Base-by-base conservation (phyloP, 1,140 invertebrate species). In the Metopolophium dirhodum region DNA sequence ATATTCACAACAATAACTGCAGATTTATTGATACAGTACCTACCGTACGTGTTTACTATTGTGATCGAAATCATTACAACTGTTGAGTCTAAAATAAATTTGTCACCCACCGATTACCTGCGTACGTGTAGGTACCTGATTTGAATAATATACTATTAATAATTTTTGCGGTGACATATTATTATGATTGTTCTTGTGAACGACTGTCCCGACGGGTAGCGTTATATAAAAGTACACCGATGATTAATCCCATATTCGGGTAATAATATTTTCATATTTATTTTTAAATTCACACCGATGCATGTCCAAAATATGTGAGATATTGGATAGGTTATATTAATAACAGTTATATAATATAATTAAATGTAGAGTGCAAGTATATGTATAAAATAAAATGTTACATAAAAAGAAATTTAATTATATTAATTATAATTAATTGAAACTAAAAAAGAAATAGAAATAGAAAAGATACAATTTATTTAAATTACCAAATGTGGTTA, bases 141-240 rank as follows among this genome's bases (percentile, higher is more conserved):
- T n/a, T 18, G 61, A 77, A 77, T 77, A 77, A 77, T n/a, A 77
- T n/a, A n/a, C n/a, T 77, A 77, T 77, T 68, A 77, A 77, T 68
- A 61, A 61, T 61, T 37, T 37, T 37, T 35, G 30, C 6, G 14
- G 30, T 20, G n/a, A 77, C 30, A n/a, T 54, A 54, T 22, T 22
- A 54, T 77, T 7, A 54, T 22, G 51, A 54, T 77, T 7, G 2
- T n/a, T 77, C 1, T 77, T 77, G 30, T 77, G 4, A 2, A 14
- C 14, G 9, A 61, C 57, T 14, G 14, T 77, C 11, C 0, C 30
- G 3, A 20, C 61, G 14, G n/a, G 14, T 77, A 77, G 6, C 11
- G 14, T 77, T 30, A n/a, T 61, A 30, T 18, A 18, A n/a, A 77
- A 18, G 4, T n/a, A 77, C n/a, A n/a, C 4, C 0, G 14, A 18